phyloP scores from a whole-genome alignment of 2,113 vertebrate genomes.

The Embiotoca jacksoni region DNA sequence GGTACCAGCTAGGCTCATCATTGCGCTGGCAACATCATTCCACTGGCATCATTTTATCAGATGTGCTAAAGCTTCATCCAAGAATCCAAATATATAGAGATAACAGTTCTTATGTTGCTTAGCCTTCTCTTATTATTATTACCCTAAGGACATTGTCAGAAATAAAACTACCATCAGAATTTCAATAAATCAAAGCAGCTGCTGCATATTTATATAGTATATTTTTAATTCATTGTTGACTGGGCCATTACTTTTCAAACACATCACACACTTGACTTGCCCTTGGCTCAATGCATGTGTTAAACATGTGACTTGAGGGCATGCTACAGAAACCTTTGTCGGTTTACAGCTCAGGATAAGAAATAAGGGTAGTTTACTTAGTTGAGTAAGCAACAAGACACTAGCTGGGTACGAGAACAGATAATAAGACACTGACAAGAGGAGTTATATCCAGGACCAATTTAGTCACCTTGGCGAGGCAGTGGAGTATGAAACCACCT shows the following conservation, averaged over 20 bases:
- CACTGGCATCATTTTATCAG: constrained; percentile 49
- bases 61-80: constrained; percentile 44
- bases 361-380: constrained; percentile 43
- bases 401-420: constrained; percentile 9
- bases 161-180: constrained; percentile 30
- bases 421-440: constrained; percentile 55
- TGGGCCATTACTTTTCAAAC: constrained; percentile 26
- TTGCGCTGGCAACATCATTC: constrained; percentile 43
- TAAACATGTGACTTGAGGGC: constrained; percentile 46
- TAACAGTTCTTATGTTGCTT: constrained; percentile 42
- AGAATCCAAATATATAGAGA: constrained; percentile 40
- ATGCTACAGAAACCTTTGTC: constrained; percentile 16
- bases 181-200: constrained; percentile 50
- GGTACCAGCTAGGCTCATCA: constrained; percentile 39
- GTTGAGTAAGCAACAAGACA: constrained; percentile 47
- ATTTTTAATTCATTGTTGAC: constrained; percentile 34
- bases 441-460: constrained; percentile 51
- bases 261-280: neutral
- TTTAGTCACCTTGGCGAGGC: constrained; percentile 56
- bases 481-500: constrained; percentile 46
- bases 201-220: constrained; percentile 10
- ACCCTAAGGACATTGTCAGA: constrained; percentile 26
- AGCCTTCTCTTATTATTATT: constrained; percentile 5
- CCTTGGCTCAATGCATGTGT: constrained; percentile 28
- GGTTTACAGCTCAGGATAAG: constrained; percentile 13